A percentile compares a stretch with the other conserved stretches of the same genome.
Conservation (phyloP, 2,888 invertebrate genomes). For the Tolmerus cingulatus region DNA sequence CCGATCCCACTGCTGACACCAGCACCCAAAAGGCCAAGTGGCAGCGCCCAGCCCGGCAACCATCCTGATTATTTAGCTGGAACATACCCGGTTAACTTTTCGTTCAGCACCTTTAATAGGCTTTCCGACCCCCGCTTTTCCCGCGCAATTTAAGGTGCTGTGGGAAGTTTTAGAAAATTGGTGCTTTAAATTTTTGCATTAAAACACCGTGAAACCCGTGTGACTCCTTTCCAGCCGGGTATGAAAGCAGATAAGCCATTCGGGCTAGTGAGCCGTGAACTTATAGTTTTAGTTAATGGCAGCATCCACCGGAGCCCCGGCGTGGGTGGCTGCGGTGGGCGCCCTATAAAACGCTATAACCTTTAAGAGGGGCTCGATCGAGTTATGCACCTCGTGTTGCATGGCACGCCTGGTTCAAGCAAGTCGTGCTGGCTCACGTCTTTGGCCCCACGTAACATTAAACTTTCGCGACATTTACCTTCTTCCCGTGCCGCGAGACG, state of each 20-base stretch:
- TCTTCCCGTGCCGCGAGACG: not conserved
- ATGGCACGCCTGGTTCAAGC: not conserved
- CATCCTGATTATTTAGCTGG: not conserved
- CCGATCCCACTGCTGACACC: not conserved
- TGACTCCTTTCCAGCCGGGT: not conserved
- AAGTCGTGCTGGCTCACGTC: not conserved
- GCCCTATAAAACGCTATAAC: not conserved
- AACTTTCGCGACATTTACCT: slow-evolving; percentile 15
- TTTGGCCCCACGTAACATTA: not conserved
- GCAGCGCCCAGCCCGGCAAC: not conserved
- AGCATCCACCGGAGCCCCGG: not conserved
- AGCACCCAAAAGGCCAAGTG: not conserved
- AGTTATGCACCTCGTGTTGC: not conserved
- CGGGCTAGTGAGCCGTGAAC: not conserved
- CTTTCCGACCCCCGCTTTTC: not conserved
- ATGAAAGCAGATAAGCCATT: not conserved
- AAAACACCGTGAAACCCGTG: not conserved
- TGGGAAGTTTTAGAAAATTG: not conserved
- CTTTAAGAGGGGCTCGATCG: not conserved
- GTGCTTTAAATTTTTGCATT: not conserved
- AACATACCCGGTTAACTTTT: not conserved
- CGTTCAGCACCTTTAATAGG: not conserved
- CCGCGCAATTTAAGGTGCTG: not conserved
- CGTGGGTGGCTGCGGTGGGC: not conserved
- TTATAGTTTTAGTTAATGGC: not conserved